A percentile compares a stretch with the other conserved stretches of the same genome.
Evolutionary conservation across 2,113 vertebrate genomes (phyloP).

Genomic region (Garra rufa): DNA sequence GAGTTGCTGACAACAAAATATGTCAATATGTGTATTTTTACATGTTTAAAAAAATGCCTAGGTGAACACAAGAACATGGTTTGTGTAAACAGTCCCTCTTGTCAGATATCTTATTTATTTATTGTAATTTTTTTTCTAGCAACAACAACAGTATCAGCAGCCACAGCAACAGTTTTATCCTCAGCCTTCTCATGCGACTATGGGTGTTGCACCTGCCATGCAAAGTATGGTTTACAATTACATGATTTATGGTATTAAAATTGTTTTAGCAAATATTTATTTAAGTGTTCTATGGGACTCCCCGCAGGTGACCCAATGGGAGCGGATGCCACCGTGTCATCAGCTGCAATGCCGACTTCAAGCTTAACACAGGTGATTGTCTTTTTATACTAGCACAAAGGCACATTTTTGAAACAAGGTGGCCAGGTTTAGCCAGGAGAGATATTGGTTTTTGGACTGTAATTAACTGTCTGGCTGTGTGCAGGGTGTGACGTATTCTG

Average conservation of each 20-base stretch:
- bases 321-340: constrained; percentile 46
- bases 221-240: constrained; percentile 63
- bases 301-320: neutral
- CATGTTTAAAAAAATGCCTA: neutral
- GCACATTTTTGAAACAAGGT: neutral
- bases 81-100: neutral
- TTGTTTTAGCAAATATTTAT: neutral
- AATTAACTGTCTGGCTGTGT: constrained; percentile 12
- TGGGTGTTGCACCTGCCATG: constrained; percentile 54
- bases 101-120: too few species aligned
- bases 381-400: neutral
- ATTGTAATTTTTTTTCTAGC: constrained; percentile 38
- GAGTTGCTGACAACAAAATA: neutral
- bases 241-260: neutral
- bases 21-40: too few species aligned
- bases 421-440: neutral
- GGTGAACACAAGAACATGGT: neutral
- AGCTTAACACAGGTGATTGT: constrained; percentile 65
- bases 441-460: neutral
- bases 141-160: constrained; percentile 53
- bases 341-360: constrained; percentile 51
- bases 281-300: constrained; percentile 6
- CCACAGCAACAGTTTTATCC: constrained; percentile 58
- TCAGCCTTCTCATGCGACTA: constrained; percentile 56
- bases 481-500: constrained; percentile 60